Percentiles rank a stretch among this genome's conserved stretches.
phyloP scores from a whole-genome alignment of 2,797 vertebrate species.

The Myotis myotis region DNA sequence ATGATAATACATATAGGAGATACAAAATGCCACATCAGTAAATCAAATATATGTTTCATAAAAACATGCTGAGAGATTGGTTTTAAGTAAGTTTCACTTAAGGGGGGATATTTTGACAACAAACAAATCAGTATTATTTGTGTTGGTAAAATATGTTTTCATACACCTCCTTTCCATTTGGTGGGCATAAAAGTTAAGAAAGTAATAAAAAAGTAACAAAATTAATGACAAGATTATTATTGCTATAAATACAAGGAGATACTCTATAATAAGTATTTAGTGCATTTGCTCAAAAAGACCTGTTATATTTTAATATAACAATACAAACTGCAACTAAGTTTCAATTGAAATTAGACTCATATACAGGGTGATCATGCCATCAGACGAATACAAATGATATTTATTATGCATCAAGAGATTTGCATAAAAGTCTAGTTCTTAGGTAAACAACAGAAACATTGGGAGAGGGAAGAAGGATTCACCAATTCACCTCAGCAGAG shows the following conservation, averaged over 20 bases:
- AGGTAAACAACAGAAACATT: slow-evolving; percentile 28
- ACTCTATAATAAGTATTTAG: not conserved
- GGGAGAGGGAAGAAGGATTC: not conserved
- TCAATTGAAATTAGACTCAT: not conserved
- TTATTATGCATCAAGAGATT: not conserved
- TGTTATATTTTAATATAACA: not conserved
- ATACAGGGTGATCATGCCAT: not conserved
- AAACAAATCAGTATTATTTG: slow-evolving; percentile 23
- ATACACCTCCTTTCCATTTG: not conserved
- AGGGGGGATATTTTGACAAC: not conserved
- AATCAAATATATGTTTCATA: slow-evolving; percentile 46
- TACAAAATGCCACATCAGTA: not conserved
- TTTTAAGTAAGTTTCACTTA: slow-evolving; percentile 25
- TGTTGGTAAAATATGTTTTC: slow-evolving; percentile 25
- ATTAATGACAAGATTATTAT: not conserved
- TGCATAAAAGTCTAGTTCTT: slow-evolving; percentile 28
- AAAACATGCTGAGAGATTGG: slow-evolving; percentile 32
- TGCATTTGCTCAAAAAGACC: not conserved
- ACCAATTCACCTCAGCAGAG: not conserved
- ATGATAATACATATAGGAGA: slow-evolving; percentile 1
- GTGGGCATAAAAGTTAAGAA: slow-evolving; percentile 22
- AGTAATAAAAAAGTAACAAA: not conserved
- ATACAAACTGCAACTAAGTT: not conserved
- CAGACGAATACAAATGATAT: not conserved
- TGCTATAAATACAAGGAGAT: not conserved